Base-by-base conservation (phyloP, 2,888 invertebrate species). In the Strigamia maritima region DNA sequence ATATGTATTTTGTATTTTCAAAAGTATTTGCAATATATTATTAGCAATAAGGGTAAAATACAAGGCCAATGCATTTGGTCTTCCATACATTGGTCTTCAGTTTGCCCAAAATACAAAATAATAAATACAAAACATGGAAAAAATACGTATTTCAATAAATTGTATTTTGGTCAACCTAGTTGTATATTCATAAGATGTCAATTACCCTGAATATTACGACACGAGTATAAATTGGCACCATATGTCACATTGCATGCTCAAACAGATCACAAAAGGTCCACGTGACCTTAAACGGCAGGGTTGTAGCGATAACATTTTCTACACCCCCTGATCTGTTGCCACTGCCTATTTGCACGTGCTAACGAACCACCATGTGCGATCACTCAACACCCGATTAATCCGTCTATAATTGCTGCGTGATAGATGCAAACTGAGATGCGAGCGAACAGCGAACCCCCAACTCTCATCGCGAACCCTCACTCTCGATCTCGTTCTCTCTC, bases 351-450 rank as follows among this genome's bases (percentile, higher is more conserved):
- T 49, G 49, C 49, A 49, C 49, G 49, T 49, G 49, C 49, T 49
- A 49, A 49, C 10, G 49, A 49, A 49, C 49, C 49, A 49, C 49
- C 49, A 49, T 49, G 49, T 49, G 49, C n/a, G 49, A 49, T 49
- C 49, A 49, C 49, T 49, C 49, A 49, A 49, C 49, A 49, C 31
- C 49, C n/a, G 49, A n/a, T n/a, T 49, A 49, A 49, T 49, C 49
- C 49, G 49, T 49, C 49, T 49, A n/a, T 49, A 49, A 49, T 49
- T 49, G 49, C 49, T n/a, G 49, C n/a, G 49, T 49, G 49, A 49
- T 49, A 10, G 49, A 49, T 49, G n/a, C n/a, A 49, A 49, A 14
- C 49, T 49, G 49, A n/a, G 49, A 31, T 31, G 31, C 31, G n/a
- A n/a, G n/a, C n/a, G n/a, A n/a, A n/a, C n/a, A n/a, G n/a, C n/a